Conservation (phyloP, 1,140 invertebrate genomes). For the Drosophila busckii region DNA sequence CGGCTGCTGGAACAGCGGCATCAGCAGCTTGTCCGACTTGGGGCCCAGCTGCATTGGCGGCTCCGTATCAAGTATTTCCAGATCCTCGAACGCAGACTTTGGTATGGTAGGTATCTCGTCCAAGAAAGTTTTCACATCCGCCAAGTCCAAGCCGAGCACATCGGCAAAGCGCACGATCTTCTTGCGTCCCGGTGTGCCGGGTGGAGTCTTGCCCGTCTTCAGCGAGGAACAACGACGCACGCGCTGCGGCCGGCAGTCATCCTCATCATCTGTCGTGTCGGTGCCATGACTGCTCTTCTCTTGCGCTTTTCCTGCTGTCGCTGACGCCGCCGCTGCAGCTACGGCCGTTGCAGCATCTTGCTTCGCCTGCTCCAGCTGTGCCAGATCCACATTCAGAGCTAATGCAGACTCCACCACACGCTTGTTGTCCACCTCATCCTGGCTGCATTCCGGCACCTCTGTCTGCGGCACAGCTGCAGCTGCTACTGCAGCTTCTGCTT, state of each 20-base stretch:
- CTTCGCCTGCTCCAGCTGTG: constrained; percentile 48
- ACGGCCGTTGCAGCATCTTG: constrained; percentile 15
- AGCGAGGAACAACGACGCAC: constrained; percentile 90
- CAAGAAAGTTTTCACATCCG: constrained; percentile 92
- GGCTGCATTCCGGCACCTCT: constrained; percentile 22
- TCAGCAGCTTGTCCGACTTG: constrained; percentile 81
- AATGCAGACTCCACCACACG: constrained; percentile 15
- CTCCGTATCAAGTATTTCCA: constrained; percentile 79
- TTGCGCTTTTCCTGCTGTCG: too few species aligned
- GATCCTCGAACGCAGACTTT: constrained; percentile 89
- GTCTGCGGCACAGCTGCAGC: constrained; percentile 10
- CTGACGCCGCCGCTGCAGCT: too few species aligned
- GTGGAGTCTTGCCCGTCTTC: constrained; percentile 94
- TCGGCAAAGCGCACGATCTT: constrained; percentile 98
- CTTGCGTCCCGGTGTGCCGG: constrained; percentile 91
- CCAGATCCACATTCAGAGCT: constrained; percentile 32
- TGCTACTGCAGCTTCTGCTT: neutral
- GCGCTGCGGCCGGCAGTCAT: constrained; percentile 82
- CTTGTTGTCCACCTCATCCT: constrained; percentile 31
- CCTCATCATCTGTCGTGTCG: constrained; percentile 72
- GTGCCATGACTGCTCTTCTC: constrained; percentile 45
- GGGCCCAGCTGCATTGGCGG: constrained; percentile 79
- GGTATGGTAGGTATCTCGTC: constrained; percentile 94
- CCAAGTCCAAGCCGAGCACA: constrained; percentile 94
- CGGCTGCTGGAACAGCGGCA: constrained; percentile 91